A percentile compares a stretch with the other conserved stretches of the same genome.
phyloP scores from a whole-genome alignment of 2,888 invertebrate genomes.

The Drosophila mulleri region DNA sequence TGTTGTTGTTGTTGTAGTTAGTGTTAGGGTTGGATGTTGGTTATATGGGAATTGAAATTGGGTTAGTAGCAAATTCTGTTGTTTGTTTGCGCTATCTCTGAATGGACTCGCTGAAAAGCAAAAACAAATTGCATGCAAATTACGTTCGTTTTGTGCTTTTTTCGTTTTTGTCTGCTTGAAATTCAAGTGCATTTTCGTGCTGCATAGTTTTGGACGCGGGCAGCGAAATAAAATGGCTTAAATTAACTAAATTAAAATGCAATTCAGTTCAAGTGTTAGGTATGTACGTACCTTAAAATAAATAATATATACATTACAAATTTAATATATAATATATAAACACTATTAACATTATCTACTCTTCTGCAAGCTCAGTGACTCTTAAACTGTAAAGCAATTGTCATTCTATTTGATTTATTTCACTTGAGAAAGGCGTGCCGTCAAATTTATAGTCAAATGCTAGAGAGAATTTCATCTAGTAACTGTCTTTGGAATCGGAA shows the following conservation, averaged over 20 bases:
- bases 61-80: constrained; percentile 68
- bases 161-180: not conserved
- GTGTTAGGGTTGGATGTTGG: constrained; percentile 36
- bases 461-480: not conserved
- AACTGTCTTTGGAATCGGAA: not conserved
- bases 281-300: not conserved
- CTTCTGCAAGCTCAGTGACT: not conserved
- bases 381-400: not conserved
- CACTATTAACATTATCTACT: not conserved
- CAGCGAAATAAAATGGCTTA: constrained; percentile 10
- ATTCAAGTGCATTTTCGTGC: constrained; percentile 24
- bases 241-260: constrained; percentile 32
- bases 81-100: constrained; percentile 54
- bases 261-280: not conserved
- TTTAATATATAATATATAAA: not conserved
- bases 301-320: not conserved
- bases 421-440: not conserved
- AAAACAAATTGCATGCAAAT: constrained; percentile 29
- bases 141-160: not conserved
- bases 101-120: constrained; percentile 10
- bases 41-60: constrained; percentile 59
- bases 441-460: not conserved
- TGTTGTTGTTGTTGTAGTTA: constrained; percentile 9
- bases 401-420: not conserved
- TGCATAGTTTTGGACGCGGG: constrained; percentile 43